These are phyloP conservation scores for Popillia japonica DNA, from an alignment of 1,140 invertebrate genomes.

Conservation along the genomic window DNA sequence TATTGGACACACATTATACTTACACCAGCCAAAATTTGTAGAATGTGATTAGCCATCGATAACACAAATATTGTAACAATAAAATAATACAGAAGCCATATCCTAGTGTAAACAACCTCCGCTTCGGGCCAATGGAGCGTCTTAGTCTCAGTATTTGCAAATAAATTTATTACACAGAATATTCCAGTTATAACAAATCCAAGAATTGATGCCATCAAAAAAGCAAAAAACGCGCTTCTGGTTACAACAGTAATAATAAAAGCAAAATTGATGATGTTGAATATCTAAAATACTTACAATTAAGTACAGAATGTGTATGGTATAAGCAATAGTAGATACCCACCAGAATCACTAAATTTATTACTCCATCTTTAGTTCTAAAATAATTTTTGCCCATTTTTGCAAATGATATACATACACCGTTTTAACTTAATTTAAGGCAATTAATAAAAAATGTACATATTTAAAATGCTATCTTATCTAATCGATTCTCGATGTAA, in stretches of 20 bases:
- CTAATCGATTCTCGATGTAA: background rate
- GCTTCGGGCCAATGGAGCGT: background rate
- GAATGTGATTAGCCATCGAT: background rate
- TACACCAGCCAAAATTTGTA: background rate
- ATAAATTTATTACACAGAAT: background rate
- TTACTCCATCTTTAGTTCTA: background rate
- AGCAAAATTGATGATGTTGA: background rate
- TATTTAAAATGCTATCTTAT: constrained; percentile 14
- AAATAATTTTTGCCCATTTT: background rate
- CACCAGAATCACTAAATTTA: constrained; percentile 12
- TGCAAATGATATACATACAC: background rate
- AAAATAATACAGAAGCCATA: background rate
- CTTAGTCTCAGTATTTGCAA: background rate
- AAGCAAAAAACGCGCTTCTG: background rate
- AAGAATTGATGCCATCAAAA: background rate
- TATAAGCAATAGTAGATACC: background rate
- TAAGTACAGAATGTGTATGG: background rate
- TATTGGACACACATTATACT: background rate
- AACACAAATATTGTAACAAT: background rate
- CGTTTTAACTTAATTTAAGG: background rate
- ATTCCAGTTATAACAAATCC: background rate
- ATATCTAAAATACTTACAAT: background rate
- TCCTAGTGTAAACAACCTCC: background rate
- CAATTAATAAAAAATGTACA: background rate
- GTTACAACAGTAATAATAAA: background rate